These are phyloP conservation scores for Micropoecilia bifurca DNA, from an alignment of 2,797 vertebrate species.

Conservation along the genomic window DNA sequence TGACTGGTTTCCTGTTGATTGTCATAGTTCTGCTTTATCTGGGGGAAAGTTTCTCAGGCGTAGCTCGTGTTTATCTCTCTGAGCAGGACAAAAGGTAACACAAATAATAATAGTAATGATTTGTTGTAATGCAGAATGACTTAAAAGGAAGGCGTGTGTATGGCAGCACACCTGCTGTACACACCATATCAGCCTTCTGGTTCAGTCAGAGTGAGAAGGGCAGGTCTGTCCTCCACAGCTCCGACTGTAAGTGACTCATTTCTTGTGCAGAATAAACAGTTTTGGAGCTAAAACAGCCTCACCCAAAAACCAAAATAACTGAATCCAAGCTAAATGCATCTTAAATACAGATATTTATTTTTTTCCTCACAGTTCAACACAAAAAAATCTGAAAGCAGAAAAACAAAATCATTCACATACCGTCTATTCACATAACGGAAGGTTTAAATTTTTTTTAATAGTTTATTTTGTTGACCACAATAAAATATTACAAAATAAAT, in stretches of 20 bases:
- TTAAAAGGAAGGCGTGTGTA: background rate
- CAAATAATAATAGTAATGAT: no score
- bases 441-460: background rate
- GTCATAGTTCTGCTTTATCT: constrained; percentile 56
- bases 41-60: background rate
- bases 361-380: constrained; percentile 19
- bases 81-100: background rate
- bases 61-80: background rate
- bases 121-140: background rate
- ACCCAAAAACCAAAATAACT: constrained; percentile 32
- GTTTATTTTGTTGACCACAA: background rate
- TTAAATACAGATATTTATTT: constrained; percentile 49
- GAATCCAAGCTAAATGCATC: background rate
- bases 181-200: background rate
- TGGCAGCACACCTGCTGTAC: background rate
- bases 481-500: background rate
- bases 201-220: background rate
- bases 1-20: constrained; percentile 61
- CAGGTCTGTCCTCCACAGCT: background rate
- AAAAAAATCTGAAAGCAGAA: background rate
- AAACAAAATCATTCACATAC: constrained; percentile 26
- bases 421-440: background rate
- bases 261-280: background rate
- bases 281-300: constrained; percentile 1
- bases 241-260: constrained; percentile 36